Conservation (phyloP, 2,113 vertebrate genomes). For the Psophia crepitans region DNA sequence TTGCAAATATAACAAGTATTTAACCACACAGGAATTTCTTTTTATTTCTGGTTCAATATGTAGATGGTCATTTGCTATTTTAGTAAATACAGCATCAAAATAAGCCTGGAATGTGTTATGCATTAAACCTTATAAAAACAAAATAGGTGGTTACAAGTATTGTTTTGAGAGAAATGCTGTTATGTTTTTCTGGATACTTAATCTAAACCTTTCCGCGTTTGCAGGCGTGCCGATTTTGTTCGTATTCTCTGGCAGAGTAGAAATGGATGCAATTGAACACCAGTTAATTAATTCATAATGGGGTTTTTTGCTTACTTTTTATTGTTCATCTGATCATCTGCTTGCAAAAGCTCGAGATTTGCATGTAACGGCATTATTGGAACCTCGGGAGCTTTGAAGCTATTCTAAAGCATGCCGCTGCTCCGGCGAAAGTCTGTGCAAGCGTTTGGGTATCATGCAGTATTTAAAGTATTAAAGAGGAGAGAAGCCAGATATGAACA, state of each 20-base stretch:
- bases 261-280: background rate
- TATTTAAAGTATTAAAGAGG: background rate
- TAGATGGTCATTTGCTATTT: background rate
- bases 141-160: background rate
- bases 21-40: background rate
- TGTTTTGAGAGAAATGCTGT: background rate
- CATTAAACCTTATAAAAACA: background rate
- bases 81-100: background rate
- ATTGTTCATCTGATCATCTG: conserved; percentile 13
- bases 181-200: background rate
- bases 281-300: conserved; percentile 49
- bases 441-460: background rate
- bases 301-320: background rate
- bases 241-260: background rate
- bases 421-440: background rate
- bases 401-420: background rate
- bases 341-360: background rate
- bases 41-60: background rate
- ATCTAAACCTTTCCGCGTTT: background rate
- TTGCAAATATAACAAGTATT: background rate
- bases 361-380: conserved; percentile 22
- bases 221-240: background rate
- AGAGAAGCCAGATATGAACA: background rate
- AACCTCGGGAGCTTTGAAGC: conserved; percentile 9
- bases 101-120: background rate